These are phyloP conservation scores for Pentalonia nigronervosa DNA, from an alignment of 1,140 invertebrate genomes.

Conservation along the genomic window DNA sequence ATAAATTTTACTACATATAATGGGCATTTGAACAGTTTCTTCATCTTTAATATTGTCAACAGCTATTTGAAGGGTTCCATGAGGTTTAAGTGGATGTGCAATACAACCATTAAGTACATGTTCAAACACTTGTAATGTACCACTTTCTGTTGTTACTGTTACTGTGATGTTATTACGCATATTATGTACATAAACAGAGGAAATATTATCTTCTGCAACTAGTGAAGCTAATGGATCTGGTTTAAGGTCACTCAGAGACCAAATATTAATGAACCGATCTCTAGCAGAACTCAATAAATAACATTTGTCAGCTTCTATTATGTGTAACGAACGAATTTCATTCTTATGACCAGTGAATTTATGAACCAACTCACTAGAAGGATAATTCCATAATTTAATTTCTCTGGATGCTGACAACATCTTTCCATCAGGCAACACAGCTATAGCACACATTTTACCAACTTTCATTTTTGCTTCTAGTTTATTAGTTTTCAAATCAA, in stretches of 20 bases:
- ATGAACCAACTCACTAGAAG: slow-evolving; percentile 40
- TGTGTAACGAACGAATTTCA: slow-evolving; percentile 44
- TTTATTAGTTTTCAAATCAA: slow-evolving; percentile 17
- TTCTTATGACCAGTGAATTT: slow-evolving; percentile 49
- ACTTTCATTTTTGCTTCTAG: slow-evolving; percentile 17
- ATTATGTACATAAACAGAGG: slow-evolving; percentile 25
- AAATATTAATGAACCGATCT: slow-evolving; percentile 51
- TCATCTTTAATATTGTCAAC: slow-evolving; percentile 36
- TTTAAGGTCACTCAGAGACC: slow-evolving; percentile 47
- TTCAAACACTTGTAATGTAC: slow-evolving; percentile 44
- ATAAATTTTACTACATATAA: slow-evolving; percentile 44
- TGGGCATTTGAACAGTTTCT: slow-evolving; percentile 48
- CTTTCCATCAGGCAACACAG: background rate
- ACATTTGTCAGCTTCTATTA: slow-evolving; percentile 49
- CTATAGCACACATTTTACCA: slow-evolving; percentile 25
- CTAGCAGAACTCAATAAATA: slow-evolving; percentile 49
- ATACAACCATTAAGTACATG: slow-evolving; percentile 48
- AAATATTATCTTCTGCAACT: slow-evolving; percentile 40
- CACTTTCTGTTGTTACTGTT: slow-evolving; percentile 52
- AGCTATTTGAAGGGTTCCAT: slow-evolving; percentile 53
- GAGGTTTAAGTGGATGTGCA: slow-evolving; percentile 46
- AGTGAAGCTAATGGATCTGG: slow-evolving; percentile 45
- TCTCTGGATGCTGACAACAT: slow-evolving; percentile 35
- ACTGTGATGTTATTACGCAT: slow-evolving; percentile 32
- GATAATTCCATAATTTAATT: slow-evolving; percentile 50